Base-by-base conservation (phyloP, 2,888 invertebrate genomes). In the Onchidella celtica region DNA sequence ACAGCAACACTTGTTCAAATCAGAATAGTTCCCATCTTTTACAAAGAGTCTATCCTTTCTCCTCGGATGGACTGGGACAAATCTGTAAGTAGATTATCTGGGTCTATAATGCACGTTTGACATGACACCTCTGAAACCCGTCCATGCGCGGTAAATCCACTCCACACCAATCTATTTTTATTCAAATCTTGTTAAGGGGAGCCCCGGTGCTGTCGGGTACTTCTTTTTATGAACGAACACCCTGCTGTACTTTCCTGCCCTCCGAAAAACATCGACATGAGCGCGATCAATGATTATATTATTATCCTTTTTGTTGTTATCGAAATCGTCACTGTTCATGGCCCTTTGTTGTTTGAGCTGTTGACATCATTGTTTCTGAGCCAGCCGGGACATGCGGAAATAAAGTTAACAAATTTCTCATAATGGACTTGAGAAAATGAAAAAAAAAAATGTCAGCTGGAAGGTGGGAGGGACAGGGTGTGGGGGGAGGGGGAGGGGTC, bases 101-200 rank as follows among this genome's bases (percentile, higher is more conserved):
- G 57, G 32, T 68, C 59, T 59, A 27, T 69, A 65, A 55, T 36
- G n/a, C 36, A 4, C 24, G 36, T 57, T 61, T 57, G 61, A 14
- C 78, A 57, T 78, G 78, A 78, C 78, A 78, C 78, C 61, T 68
- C 68, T 38, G 38, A 68, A 38, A 27, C 24, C 29, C 59, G 69
- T 24, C 27, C 36, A 78, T 9, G 69, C 78, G 59, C 40, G 27
- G 29, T 27, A 36, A 78, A 78, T 78, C 59, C 69, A 78, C 61
- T 69, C 66, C 36, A 40, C 59, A 9, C 78, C 61, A 59, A 78
- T 69, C 68, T 69, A 69, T 69, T 78, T 78, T 78, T 36, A 68
- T 75, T 75, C 47, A 75, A 59, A 69, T 69, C 61, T 27, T 59
- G 69, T 36, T 69, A 32, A 36, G 69, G 21, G 55, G 11, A 32